These are phyloP conservation scores for Teleiodes luculella DNA, from an alignment of 2,888 invertebrate species.

Conservation along the genomic window DNA sequence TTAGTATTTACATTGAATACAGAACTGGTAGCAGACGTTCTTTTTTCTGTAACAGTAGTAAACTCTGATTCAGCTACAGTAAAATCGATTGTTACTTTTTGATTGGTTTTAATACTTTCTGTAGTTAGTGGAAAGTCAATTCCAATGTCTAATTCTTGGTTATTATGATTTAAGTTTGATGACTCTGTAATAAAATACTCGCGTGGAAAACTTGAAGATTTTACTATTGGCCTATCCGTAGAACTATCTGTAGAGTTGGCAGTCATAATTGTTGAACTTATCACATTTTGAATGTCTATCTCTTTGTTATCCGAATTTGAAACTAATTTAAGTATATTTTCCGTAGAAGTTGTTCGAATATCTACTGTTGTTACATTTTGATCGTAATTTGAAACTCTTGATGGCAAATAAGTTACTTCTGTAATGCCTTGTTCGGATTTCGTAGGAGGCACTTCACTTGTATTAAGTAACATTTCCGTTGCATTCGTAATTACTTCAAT, in stretches of 20 bases:
- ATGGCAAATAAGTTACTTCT: background rate
- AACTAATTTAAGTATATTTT: background rate
- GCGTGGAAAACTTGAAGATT: too few species aligned
- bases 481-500: too few species aligned
- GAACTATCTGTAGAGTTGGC: too few species aligned
- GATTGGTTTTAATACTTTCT: too few species aligned
- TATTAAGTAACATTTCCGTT: background rate
- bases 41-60: background rate
- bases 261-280: background rate
- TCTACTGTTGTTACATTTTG: background rate
- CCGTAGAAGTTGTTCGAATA: background rate
- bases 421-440: background rate
- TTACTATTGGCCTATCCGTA: too few species aligned
- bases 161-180: too few species aligned
- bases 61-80: background rate
- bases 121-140: too few species aligned
- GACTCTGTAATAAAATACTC: too few species aligned
- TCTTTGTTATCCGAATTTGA: background rate
- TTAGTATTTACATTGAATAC: too few species aligned
- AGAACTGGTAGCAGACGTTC: background rate
- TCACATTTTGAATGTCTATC: background rate
- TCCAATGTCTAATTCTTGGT: too few species aligned
- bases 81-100: background rate
- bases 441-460: background rate
- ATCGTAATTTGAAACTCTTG: background rate